Conservation (phyloP, 1,140 invertebrate species). For the Atta texana region DNA sequence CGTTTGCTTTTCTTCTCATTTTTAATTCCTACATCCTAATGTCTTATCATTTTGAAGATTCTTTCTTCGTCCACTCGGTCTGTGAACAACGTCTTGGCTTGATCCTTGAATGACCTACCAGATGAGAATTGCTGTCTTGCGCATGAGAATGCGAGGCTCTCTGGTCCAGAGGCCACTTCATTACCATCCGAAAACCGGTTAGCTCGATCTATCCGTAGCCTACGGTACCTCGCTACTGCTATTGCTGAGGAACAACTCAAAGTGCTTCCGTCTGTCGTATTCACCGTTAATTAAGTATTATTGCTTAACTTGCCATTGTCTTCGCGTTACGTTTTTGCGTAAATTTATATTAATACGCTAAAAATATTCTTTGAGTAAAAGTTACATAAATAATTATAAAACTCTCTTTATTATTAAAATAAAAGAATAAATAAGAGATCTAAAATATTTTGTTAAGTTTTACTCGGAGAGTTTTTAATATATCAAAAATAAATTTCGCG, state of each 20-base stretch:
- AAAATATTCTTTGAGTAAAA: not conserved
- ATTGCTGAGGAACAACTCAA: slow-evolving; percentile 27
- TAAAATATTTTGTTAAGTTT: not conserved
- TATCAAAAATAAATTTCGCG: not conserved
- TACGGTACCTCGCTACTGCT: slow-evolving; percentile 47
- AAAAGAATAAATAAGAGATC: not conserved
- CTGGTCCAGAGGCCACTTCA: slow-evolving; percentile 52
- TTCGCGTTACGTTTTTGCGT: slow-evolving; percentile 15
- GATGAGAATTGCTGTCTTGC: not conserved
- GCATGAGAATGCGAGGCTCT: slow-evolving; percentile 22
- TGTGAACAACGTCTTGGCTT: slow-evolving; percentile 9
- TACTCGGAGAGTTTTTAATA: not conserved
- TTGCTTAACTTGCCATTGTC: slow-evolving; percentile 28
- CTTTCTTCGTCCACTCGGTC: not conserved
- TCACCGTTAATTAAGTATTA: slow-evolving; percentile 49
- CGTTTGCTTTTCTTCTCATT: not conserved
- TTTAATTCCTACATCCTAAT: not conserved
- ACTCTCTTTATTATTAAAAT: not conserved
- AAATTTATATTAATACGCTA: not conserved
- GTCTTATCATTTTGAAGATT: slow-evolving; percentile 2
- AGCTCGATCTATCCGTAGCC: slow-evolving; percentile 52
- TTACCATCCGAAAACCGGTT: slow-evolving; percentile 63
- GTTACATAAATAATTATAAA: not conserved
- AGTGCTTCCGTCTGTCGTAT: slow-evolving; percentile 50
- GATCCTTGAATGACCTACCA: slow-evolving; percentile 48